Conservation (phyloP, 2,113 vertebrate species). For the Zosterops hypoxanthus region DNA sequence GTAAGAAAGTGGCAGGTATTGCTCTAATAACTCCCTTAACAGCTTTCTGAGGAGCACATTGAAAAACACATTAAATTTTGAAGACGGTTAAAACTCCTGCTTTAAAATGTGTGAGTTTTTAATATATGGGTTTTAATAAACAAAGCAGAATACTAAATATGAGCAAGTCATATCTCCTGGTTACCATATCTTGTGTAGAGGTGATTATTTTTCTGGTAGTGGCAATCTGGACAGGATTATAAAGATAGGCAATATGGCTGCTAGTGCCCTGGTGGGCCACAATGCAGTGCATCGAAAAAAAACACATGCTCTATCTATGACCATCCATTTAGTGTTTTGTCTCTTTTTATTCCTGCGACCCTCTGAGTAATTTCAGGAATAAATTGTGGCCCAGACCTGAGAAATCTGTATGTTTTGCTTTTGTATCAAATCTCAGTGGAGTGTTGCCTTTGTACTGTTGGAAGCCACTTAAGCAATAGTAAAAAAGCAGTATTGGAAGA, state of each 20-base stretch:
- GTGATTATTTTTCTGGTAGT: not conserved
- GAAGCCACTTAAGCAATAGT: constrained; percentile 18
- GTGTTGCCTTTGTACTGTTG: not conserved
- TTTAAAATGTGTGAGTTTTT: not conserved
- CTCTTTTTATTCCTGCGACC: not conserved
- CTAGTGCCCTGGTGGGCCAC: not conserved
- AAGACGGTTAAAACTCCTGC: not conserved
- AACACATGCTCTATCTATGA: not conserved
- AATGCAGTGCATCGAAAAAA: not conserved
- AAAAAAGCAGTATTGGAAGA: constrained; percentile 2
- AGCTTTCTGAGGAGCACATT: not conserved
- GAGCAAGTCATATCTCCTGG: not conserved
- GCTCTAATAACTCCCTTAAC: not conserved
- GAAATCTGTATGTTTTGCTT: not conserved
- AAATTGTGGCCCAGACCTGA: not conserved
- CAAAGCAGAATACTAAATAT: not conserved
- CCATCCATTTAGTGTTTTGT: not conserved
- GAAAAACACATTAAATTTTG: constrained; percentile 3
- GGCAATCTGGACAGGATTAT: not conserved
- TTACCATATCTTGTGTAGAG: not conserved
- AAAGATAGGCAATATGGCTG: not conserved
- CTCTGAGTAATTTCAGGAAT: not conserved
- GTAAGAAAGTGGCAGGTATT: constrained; percentile 3
- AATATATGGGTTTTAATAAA: not conserved
- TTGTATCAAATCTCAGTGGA: constrained; percentile 16